Percentiles rank a stretch among this genome's conserved stretches.
These are phyloP conservation scores for Aproaerema taeniolella DNA, from an alignment of 2,888 invertebrate species.

Conservation along the genomic window DNA sequence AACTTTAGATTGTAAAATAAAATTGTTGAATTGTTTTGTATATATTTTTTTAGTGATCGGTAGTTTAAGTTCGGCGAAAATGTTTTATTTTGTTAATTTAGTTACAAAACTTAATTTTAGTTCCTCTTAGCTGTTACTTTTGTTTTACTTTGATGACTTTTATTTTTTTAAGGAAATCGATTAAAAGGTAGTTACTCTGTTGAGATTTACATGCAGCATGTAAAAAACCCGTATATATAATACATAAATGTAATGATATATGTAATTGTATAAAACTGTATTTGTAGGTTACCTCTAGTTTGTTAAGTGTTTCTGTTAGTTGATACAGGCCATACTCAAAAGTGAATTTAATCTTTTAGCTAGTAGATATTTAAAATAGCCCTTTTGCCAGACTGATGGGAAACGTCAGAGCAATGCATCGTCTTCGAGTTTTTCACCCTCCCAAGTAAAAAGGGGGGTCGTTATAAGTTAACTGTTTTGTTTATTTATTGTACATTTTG, in stretches of 20 bases:
- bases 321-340: constrained; percentile 64
- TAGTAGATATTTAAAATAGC: constrained; percentile 43
- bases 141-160: constrained; percentile 32
- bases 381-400: constrained; percentile 56
- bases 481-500: constrained; percentile 19
- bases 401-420: constrained; percentile 18
- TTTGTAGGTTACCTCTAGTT: constrained; percentile 50
- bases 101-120: constrained; percentile 31
- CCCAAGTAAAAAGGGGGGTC: no score
- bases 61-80: constrained; percentile 33
- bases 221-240: constrained; percentile 58
- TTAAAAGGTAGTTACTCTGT: constrained; percentile 37
- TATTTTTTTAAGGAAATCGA: constrained; percentile 23
- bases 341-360: constrained; percentile 61
- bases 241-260: constrained; percentile 49
- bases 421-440: no score
- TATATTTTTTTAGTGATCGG: constrained; percentile 48
- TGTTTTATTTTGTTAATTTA: constrained; percentile 47
- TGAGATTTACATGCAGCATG: constrained; percentile 43
- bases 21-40: constrained; percentile 68
- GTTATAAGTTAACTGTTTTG: not conserved
- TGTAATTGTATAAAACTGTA: constrained; percentile 57
- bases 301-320: constrained; percentile 65
- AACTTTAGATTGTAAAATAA: constrained; percentile 34
- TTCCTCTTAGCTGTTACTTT: constrained; percentile 45